Percentiles rank a stretch among this genome's conserved stretches.
phyloP scores from a whole-genome alignment of 2,113 vertebrate species.

The Sapajus apella region DNA sequence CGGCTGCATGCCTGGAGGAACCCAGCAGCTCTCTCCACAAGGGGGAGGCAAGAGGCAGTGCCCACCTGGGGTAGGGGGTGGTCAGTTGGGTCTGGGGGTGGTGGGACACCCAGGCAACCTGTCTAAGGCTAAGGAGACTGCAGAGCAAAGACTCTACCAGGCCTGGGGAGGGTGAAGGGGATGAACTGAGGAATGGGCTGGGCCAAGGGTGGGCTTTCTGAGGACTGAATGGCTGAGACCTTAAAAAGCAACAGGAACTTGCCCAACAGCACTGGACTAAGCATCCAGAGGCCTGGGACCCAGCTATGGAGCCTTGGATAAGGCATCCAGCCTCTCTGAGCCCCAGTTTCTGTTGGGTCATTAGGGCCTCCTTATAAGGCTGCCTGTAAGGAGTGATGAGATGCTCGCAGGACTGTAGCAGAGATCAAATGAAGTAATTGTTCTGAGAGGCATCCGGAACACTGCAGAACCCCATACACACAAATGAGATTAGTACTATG shows the following conservation, averaged over 20 bases:
- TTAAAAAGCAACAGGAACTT: neutral
- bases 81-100: neutral
- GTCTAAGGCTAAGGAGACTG: neutral
- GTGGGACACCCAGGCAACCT: neutral
- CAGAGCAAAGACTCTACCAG: neutral
- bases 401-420: neutral
- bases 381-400: neutral
- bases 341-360: neutral
- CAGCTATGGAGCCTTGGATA: neutral
- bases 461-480: neutral
- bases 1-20: neutral
- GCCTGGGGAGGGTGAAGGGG: neutral
- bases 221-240: neutral
- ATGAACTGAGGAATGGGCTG: rapidly evolving
- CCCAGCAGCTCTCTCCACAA: neutral
- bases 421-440: neutral
- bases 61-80: neutral
- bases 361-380: neutral
- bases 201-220: too few species aligned
- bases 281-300: neutral
- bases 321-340: neutral
- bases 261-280: neutral
- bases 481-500: neutral
- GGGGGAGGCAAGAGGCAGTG: neutral
- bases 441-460: slow-evolving; percentile 20